A percentile compares a stretch with the other conserved stretches of the same genome.
phyloP scores from a whole-genome alignment of 2,888 invertebrate species.

The Crematogaster levior region DNA sequence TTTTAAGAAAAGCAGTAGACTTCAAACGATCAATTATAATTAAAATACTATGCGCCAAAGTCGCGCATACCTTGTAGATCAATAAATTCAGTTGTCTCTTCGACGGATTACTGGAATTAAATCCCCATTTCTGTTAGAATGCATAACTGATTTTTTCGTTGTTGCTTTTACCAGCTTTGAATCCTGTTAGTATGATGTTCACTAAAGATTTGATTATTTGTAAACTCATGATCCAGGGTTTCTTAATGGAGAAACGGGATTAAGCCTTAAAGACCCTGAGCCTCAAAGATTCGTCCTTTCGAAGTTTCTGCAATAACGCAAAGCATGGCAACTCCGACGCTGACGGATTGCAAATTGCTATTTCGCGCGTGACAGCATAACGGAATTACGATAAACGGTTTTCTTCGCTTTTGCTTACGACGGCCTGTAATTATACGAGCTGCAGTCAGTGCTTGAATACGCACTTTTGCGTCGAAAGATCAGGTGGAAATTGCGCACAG shows the following conservation, averaged over 20 bases:
- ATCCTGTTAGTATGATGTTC: background rate
- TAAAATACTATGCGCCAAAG: slow-evolving; percentile 8
- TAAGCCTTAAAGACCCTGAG: background rate
- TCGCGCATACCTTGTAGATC: background rate
- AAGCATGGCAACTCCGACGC: background rate
- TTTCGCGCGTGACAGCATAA: slow-evolving; percentile 23
- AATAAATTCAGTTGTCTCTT: slow-evolving; percentile 20
- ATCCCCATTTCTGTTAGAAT: background rate
- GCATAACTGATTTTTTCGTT: background rate
- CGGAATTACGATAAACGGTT: slow-evolving; percentile 29
- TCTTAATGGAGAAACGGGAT: slow-evolving; percentile 22
- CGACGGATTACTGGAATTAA: slow-evolving; percentile 12
- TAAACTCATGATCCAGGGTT: background rate
- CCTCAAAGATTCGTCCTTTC: slow-evolving; percentile 3
- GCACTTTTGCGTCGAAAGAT: background rate
- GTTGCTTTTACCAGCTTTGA: background rate
- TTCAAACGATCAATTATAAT: slow-evolving; percentile 39
- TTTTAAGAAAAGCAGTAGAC: slow-evolving; percentile 14
- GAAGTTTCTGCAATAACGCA: background rate
- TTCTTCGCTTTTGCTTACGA: slow-evolving; percentile 13
- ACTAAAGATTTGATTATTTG: slow-evolving; percentile 7
- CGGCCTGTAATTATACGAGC: slow-evolving; percentile 7
- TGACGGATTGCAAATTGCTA: slow-evolving; percentile 7
- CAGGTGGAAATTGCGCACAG: slow-evolving; percentile 20
- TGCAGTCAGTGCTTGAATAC: background rate